Evolutionary conservation across 2,113 vertebrate species (phyloP).

Genomic region (Barbus barbus): DNA sequence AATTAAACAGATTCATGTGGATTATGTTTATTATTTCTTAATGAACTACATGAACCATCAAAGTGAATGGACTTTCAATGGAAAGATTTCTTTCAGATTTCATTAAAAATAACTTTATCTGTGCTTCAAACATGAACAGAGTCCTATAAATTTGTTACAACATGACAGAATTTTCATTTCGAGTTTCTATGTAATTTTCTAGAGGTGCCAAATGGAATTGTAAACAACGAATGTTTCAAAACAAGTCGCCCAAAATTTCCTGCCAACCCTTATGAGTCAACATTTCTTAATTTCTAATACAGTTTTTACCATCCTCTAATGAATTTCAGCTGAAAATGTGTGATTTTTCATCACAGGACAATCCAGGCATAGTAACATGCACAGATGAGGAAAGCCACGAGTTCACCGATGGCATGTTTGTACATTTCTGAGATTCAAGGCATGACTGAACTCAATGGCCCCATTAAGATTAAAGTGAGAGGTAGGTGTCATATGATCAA

Average conservation of each 20-base stretch:
- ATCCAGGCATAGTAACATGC: slow-evolving; percentile 79
- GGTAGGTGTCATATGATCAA: slow-evolving; percentile 66
- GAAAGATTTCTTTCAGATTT: not conserved
- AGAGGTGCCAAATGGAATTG: not conserved
- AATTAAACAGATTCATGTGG: not conserved
- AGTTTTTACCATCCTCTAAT: not conserved
- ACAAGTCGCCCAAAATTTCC: too few relatives aligned
- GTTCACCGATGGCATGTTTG: slow-evolving; percentile 68
- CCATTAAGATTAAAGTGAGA: slow-evolving; percentile 65
- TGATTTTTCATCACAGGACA: slow-evolving; percentile 59
- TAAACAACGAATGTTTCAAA: not conserved
- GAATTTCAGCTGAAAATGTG: not conserved
- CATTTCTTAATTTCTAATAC: not conserved
- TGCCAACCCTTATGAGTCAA: not conserved
- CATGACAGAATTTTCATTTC: too few relatives aligned
- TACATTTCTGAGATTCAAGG: slow-evolving; percentile 82
- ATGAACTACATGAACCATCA: not conserved
- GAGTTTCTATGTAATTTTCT: not conserved
- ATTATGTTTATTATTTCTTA: not conserved
- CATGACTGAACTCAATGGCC: slow-evolving; percentile 86
- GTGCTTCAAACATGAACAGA: not conserved
- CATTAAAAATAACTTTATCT: not conserved
- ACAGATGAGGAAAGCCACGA: slow-evolving; percentile 46
- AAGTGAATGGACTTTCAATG: not conserved
- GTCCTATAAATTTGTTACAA: not conserved